Conservation (phyloP, 2,888 invertebrate species). For the Acholoe squamosa region DNA sequence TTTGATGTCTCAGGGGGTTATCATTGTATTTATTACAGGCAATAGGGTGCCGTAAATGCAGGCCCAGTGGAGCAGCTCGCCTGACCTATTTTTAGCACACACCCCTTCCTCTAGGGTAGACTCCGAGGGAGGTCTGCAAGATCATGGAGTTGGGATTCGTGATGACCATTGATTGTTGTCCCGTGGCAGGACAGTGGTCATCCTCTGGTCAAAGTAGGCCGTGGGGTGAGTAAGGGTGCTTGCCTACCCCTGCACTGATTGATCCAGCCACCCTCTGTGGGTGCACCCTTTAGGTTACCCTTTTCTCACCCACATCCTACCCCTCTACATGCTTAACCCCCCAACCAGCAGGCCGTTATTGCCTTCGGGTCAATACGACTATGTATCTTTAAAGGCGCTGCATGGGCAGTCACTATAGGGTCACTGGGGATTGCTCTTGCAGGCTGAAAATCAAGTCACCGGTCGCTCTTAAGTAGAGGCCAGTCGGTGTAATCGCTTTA, state of each 20-base stretch:
- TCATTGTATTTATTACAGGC: constrained; percentile 22
- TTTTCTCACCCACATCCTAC: not conserved
- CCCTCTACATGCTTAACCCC: not conserved
- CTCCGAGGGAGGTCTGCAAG: not conserved
- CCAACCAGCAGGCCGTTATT: not conserved
- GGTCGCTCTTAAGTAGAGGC: constrained; percentile 30
- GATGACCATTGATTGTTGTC: not conserved
- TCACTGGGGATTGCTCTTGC: constrained; percentile 41
- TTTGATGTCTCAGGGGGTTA: constrained; percentile 32
- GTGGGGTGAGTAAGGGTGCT: not conserved
- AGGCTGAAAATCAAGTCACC: constrained; percentile 50
- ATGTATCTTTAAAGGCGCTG: not conserved
- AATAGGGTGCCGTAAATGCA: not conserved
- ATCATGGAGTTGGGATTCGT: not conserved
- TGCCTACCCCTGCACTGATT: constrained; percentile 8
- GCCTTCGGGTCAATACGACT: constrained; percentile 20
- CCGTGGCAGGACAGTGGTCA: constrained; percentile 1
- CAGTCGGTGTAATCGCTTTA: constrained; percentile 45
- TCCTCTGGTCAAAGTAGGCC: not conserved
- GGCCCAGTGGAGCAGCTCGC: not conserved
- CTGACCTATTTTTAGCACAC: constrained; percentile 19
- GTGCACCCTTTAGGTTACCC: not conserved
- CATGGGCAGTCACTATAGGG: not conserved
- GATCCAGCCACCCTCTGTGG: not conserved
- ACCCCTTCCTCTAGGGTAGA: not conserved